Percentiles rank a stretch among this genome's conserved stretches.
Conservation (phyloP, 2,888 invertebrate genomes). For the Melikaiella ostensackeni region DNA sequence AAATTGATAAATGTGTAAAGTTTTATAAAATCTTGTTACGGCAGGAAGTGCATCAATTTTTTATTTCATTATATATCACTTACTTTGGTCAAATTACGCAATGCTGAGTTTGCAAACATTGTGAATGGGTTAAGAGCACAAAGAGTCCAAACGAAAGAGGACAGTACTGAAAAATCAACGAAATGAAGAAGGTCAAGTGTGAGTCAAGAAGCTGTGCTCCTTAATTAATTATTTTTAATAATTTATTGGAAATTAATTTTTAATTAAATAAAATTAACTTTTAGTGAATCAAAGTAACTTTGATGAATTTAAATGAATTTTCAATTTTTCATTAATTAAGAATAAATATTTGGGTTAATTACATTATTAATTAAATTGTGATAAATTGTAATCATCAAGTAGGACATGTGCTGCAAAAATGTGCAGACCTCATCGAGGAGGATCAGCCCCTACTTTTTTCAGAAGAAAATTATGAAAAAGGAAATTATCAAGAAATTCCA, state of each 20-base stretch:
- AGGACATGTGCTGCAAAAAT: slow-evolving; percentile 2
- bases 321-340: background rate
- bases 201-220: slow-evolving; percentile 47
- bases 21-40: background rate
- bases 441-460: slow-evolving; percentile 15
- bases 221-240: background rate
- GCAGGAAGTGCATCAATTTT: background rate
- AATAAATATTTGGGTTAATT: background rate
- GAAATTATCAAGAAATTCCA: slow-evolving; percentile 46
- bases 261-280: too few species aligned
- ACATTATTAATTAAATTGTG: slow-evolving; percentile 1
- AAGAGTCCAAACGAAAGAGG: slow-evolving; percentile 39
- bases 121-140: slow-evolving; percentile 51
- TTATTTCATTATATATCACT: background rate
- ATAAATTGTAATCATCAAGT: slow-evolving; percentile 8
- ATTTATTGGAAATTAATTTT: too few species aligned
- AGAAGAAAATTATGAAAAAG: slow-evolving; percentile 32
- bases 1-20: background rate
- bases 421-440: slow-evolving; percentile 5
- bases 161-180: slow-evolving; percentile 50
- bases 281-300: too few species aligned
- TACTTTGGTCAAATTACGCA: slow-evolving; percentile 53
- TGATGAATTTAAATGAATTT: background rate
- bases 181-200: slow-evolving; percentile 62
- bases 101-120: slow-evolving; percentile 62